These are phyloP conservation scores for Luperina testacea DNA, from an alignment of 2,888 invertebrate species.

Conservation along the genomic window DNA sequence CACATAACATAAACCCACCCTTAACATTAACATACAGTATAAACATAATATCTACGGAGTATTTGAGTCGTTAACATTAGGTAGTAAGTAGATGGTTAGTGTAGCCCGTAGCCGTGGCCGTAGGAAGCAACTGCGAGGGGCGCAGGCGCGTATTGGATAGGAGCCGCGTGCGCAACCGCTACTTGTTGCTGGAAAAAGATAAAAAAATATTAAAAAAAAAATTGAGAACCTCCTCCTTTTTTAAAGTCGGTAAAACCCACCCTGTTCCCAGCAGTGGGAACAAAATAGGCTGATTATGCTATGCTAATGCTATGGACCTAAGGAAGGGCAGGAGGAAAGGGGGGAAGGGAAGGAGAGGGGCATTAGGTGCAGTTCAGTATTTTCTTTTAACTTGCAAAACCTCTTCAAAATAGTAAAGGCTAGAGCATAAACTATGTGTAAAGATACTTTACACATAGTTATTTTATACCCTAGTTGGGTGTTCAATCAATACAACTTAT, in stretches of 20 bases:
- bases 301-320: not conserved
- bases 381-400: not conserved
- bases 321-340: too few species aligned
- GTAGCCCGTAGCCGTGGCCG: conserved; percentile 62
- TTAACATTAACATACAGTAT: conserved; percentile 48
- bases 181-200: conserved; percentile 64
- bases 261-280: not conserved
- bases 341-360: too few species aligned
- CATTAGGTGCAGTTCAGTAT: too few species aligned
- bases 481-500: not conserved
- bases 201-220: not conserved
- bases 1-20: conserved; percentile 35
- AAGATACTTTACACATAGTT: not conserved
- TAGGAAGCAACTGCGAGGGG: conserved; percentile 68
- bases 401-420: not conserved
- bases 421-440: not conserved
- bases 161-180: conserved; percentile 63
- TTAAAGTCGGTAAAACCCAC: too few species aligned
- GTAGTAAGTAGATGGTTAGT: conserved; percentile 56
- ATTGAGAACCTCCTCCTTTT: too few species aligned
- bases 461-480: too few species aligned
- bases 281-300: not conserved
- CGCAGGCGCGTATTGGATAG: conserved; percentile 56
- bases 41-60: conserved; percentile 57
- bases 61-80: conserved; percentile 52